These are phyloP conservation scores for Drosophila eohydei DNA, from an alignment of 2,888 invertebrate genomes.

Conservation along the genomic window DNA sequence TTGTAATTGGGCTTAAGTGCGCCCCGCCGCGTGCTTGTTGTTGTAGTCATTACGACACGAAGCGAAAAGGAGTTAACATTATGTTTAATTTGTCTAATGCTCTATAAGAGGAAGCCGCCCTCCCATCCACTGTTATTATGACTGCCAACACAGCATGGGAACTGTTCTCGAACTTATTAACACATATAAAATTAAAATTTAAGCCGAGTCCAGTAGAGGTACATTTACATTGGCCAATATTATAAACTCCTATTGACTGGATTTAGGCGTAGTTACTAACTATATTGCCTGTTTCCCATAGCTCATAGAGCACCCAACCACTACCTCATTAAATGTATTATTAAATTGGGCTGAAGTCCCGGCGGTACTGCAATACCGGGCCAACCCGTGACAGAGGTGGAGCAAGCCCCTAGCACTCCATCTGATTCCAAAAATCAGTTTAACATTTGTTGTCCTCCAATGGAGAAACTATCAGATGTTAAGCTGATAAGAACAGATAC, in stretches of 20 bases:
- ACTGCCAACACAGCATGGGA: slow-evolving; percentile 14
- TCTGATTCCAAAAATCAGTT: no score
- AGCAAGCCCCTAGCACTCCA: no score
- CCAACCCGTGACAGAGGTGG: no score
- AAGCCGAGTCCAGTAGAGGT: no score
- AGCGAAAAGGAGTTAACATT: slow-evolving; percentile 59
- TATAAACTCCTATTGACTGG: no score
- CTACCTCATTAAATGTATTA: slow-evolving; percentile 8
- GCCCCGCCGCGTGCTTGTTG: slow-evolving; percentile 2
- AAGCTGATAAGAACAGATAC: no score
- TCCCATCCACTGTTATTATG: slow-evolving; percentile 38
- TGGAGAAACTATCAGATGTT: no score
- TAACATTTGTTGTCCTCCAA: no score
- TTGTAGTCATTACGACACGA: slow-evolving; percentile 30
- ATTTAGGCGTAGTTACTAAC: no score
- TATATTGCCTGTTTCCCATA: no score
- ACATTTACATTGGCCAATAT: no score
- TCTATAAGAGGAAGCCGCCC: slow-evolving; percentile 41
- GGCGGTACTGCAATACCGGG: background rate
- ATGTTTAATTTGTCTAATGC: slow-evolving; percentile 75
- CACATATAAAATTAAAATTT: slow-evolving; percentile 31
- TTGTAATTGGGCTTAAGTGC: slow-evolving; percentile 63
- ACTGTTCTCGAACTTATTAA: slow-evolving; percentile 18
- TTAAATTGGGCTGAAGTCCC: background rate
- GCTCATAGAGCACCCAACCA: no score